phyloP scores from a whole-genome alignment of 2,888 invertebrate genomes.

The Chrysomela aeneicollis region DNA sequence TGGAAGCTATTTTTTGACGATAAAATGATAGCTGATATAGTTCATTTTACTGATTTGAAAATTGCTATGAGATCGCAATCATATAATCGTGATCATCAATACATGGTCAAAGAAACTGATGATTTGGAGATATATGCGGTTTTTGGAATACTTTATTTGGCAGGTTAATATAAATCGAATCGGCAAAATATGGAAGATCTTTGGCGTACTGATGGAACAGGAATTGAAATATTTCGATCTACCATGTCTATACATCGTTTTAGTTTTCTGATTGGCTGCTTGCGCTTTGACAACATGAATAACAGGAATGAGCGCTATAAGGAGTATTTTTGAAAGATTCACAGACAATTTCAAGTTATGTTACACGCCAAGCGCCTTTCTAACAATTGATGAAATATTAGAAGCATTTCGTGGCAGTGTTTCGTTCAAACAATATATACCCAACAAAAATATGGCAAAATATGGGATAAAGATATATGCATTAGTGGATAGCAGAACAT shows the following conservation, averaged over 20 bases:
- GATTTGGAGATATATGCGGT: slow-evolving; percentile 16
- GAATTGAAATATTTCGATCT: slow-evolving; percentile 21
- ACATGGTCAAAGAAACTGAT: slow-evolving; percentile 11
- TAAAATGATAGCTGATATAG: too few relatives aligned
- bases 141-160: slow-evolving; percentile 20
- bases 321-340: slow-evolving; percentile 16
- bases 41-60: too few relatives aligned
- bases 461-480: slow-evolving; percentile 3
- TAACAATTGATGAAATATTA: slow-evolving; percentile 2
- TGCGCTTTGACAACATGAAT: slow-evolving; percentile 23
- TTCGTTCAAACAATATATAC: slow-evolving; percentile 13
- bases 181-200: slow-evolving; percentile 18
- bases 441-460: slow-evolving; percentile 12
- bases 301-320: slow-evolving; percentile 18
- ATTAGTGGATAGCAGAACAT: slow-evolving; percentile 12
- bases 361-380: not conserved
- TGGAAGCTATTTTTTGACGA: too few relatives aligned
- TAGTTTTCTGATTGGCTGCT: slow-evolving; percentile 15
- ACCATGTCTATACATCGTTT: slow-evolving; percentile 16
- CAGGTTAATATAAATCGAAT: slow-evolving; percentile 9
- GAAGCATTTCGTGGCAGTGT: not conserved
- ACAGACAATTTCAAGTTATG: slow-evolving; percentile 5
- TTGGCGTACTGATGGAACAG: slow-evolving; percentile 18
- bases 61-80: too few relatives aligned
- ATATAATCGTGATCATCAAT: too few relatives aligned